Base-by-base conservation (phyloP, 2,797 vertebrate genomes). In the Champsocephalus gunnari region DNA sequence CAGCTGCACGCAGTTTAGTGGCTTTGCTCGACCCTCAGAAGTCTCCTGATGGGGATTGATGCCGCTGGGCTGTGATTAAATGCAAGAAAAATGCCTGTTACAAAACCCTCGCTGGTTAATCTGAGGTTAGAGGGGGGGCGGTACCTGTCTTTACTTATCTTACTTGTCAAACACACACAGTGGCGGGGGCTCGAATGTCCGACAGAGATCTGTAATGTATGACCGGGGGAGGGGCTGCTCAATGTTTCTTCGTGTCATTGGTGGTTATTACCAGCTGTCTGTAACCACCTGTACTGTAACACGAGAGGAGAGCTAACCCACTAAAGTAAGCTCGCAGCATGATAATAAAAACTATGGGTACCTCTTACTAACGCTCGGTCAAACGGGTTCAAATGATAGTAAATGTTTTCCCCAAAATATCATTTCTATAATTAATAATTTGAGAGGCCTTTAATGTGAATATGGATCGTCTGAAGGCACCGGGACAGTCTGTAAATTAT, bases 1-100 rank as follows among this genome's bases (percentile, higher is more conserved):
- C 92, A 92, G 90, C 92, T 93, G 91, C 81, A 74, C 38, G 1
- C 48, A 64, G 66, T 71, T 82, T 48, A 57, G 71, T n/a, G 48
- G 75, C 24, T 70, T 49, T 14, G 53, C 0, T n/a, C 43, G 9
- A 6, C 51, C 45, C 54, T 28, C 53, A 53, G 61, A 34, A 17
- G 16, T 43, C 43, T 60, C 24, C 9, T 63, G 55, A 41, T 43
- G 55, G 32, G 3, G 38, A 38, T 2, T 51, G 9, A 64, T 70
- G 5, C 21, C 32, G 34, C 10, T 4, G 45, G 19, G 32, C 49
- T 44, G 58, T 11, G 65, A 53, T 62, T 24, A 28, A 60, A 2
- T 2, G 16, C 2, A 32, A 17, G 38, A 19, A 57, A 8, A 3
- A 13, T 61, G 1, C 5, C 4, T 0, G 2, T 56, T 2, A 4